Evolutionary conservation across 1,140 invertebrate species (phyloP), one percentile per base, ranked within the genome.

Genomic region (Ceratina japonica): DNA sequence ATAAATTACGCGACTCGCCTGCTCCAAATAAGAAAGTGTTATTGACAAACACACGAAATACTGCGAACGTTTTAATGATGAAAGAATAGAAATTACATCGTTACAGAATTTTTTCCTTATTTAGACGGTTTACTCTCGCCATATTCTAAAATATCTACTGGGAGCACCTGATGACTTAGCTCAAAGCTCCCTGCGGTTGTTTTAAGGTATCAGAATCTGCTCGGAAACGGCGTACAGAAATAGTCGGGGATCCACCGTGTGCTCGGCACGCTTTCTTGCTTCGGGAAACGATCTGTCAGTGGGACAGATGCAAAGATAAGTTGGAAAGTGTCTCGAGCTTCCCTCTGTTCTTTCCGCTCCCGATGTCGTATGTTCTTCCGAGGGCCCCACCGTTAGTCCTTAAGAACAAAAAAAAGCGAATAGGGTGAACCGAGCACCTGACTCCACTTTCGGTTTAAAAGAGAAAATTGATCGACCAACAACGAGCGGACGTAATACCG

Each of bases 231-330:
- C 71, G 73, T 75, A 84, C 84, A 56, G 64, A 86, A 81, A 83
- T 87, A 89, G 83, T 80, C 86, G 27, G 56, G 54, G 68, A 44
- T 44, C 37, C 37, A 44, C 37, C 85, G 76, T 74, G 82, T 84
- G 83, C 66, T 82, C 66, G 81, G 85, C 86, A 81, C 85, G 87
- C 78, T 88, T 84, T 79, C 83, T 81, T 73, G 66, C 74, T 82
- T 81, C 75, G 84, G 84, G 83, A 85, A 84, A 84, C 59, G 58
- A 75, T 86, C 81, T 83, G 83, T 87, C 86, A 79, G 59, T 79
- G 68, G 78, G 81, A 85, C 89, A 90, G 88, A 90, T 90, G 89
- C 87, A 74, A 83, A 84, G 87, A 89, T 88, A 83, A 87, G 83
- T 76, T 80, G 56, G 51, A 54, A 66, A 81, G 59, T 44, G 64